Conservation (phyloP, 2,888 invertebrate genomes). For the Caenorhabditis becei region DNA sequence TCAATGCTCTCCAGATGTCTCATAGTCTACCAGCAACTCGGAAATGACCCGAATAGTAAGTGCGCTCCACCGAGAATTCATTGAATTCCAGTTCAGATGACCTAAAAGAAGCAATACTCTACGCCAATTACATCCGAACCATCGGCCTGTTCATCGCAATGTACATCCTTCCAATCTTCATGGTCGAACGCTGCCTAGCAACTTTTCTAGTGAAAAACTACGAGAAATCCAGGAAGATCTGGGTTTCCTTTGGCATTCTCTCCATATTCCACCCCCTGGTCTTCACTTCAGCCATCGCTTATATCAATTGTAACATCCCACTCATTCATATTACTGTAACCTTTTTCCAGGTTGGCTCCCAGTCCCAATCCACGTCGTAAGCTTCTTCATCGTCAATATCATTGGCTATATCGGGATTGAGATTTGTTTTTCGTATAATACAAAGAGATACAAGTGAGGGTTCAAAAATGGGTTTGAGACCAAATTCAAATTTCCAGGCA, state of each 20-base stretch:
- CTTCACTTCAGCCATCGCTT: conserved; percentile 43
- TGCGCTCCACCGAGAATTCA: conserved; percentile 1
- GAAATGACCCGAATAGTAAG: conserved; percentile 40
- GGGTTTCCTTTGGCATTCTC: conserved; percentile 49
- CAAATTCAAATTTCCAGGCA: conserved; percentile 11
- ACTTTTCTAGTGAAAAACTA: conserved; percentile 55
- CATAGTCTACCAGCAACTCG: conserved; percentile 49
- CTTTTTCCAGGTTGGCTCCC: conserved; percentile 43
- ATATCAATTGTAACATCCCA: conserved; percentile 42
- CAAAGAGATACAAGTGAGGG: conserved; percentile 33
- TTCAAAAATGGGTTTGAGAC: neutral
- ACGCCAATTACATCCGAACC: conserved; percentile 48
- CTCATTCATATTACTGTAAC: neutral
- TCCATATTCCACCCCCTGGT: conserved; percentile 47
- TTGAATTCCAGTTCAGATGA: conserved; percentile 26
- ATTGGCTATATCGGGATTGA: conserved; percentile 51
- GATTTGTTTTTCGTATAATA: conserved; percentile 34
- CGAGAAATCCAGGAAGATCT: conserved; percentile 47
- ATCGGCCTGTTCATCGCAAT: conserved; percentile 56
- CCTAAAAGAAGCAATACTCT: conserved; percentile 2
- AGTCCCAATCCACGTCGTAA: conserved; percentile 35
- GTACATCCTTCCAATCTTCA: conserved; percentile 56
- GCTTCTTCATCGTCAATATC: conserved; percentile 50
- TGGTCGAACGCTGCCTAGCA: conserved; percentile 48
- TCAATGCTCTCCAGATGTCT: conserved; percentile 55